These are phyloP conservation scores for Philaenus spumarius DNA, from an alignment of 1,140 invertebrate species.

Conservation along the genomic window DNA sequence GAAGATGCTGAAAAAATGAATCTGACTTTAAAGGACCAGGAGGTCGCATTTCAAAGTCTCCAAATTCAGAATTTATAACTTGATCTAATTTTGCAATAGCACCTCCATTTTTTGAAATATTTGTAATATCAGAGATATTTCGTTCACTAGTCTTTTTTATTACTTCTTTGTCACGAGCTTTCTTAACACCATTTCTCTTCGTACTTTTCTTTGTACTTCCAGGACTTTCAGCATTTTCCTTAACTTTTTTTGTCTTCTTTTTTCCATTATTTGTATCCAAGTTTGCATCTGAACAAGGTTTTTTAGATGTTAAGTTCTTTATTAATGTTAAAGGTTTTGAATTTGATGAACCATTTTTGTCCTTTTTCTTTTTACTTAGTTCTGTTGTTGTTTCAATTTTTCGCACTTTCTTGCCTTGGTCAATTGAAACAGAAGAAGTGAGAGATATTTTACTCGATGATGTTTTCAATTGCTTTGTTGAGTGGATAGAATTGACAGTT, in stretches of 20 bases:
- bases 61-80: not conserved
- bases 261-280: constrained; percentile 32
- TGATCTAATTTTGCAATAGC: not conserved
- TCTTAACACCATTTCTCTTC: constrained; percentile 29
- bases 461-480: not conserved
- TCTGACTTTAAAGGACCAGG: constrained; percentile 44
- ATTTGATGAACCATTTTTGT: constrained; percentile 17
- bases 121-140: not conserved
- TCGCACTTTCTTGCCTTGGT: constrained; percentile 16
- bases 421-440: not conserved
- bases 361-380: constrained; percentile 23
- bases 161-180: constrained; percentile 8
- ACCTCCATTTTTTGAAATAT: not conserved
- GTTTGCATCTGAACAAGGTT: constrained; percentile 27
- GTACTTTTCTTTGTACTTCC: constrained; percentile 27
- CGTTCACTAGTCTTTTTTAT: constrained; percentile 2
- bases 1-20: constrained; percentile 63
- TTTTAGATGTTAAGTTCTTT: constrained; percentile 29
- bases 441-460: not conserved
- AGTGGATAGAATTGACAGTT: not conserved
- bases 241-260: constrained; percentile 31
- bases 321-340: constrained; percentile 20
- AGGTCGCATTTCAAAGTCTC: constrained; percentile 1
- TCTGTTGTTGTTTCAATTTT: constrained; percentile 14
- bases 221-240: constrained; percentile 22